Evolutionary conservation across 2,797 vertebrate genomes (phyloP).

Genomic region (Dendrocincla tyrannina): DNA sequence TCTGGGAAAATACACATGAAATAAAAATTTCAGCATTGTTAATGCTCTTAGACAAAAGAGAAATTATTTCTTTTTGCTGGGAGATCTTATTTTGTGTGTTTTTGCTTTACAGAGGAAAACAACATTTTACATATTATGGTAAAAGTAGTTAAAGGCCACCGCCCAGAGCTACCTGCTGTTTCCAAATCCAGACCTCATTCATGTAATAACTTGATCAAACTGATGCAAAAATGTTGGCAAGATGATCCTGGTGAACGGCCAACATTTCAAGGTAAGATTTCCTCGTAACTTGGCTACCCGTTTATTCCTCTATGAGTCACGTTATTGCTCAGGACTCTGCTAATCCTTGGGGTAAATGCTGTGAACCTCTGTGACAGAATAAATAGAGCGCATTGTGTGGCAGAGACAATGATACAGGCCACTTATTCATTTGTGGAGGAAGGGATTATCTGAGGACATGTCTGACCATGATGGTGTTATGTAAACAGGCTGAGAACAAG

Average conservation of each 20-base stretch:
- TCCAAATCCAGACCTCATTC: conserved; percentile 87
- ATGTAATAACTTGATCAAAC: conserved; percentile 85
- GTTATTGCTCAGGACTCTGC: conserved; percentile 32
- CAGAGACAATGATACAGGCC: conserved; percentile 21
- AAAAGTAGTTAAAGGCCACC: conserved; percentile 94
- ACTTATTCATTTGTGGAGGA: conserved; percentile 42
- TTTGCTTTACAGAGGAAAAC: conserved; percentile 86
- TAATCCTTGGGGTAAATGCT: conserved; percentile 41
- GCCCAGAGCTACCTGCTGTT: conserved; percentile 87
- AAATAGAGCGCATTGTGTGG: conserved; percentile 46
- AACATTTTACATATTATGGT: conserved; percentile 99
- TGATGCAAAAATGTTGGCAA: conserved; percentile 95
- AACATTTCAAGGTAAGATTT: conserved; percentile 89
- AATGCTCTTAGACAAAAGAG: not conserved
- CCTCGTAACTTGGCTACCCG: not conserved
- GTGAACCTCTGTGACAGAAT: conserved; percentile 41
- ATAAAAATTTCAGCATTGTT: not conserved
- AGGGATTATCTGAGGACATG: conserved; percentile 56
- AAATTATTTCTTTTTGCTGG: not conserved
- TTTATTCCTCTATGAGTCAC: conserved; percentile 40
- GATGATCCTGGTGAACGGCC: conserved; percentile 87
- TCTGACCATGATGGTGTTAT: conserved; percentile 40
- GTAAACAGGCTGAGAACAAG: not conserved
- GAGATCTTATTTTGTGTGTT: not conserved
- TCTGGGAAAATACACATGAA: not conserved